phyloP scores from a whole-genome alignment of 2,888 invertebrate genomes.

The Xanthia togata region DNA sequence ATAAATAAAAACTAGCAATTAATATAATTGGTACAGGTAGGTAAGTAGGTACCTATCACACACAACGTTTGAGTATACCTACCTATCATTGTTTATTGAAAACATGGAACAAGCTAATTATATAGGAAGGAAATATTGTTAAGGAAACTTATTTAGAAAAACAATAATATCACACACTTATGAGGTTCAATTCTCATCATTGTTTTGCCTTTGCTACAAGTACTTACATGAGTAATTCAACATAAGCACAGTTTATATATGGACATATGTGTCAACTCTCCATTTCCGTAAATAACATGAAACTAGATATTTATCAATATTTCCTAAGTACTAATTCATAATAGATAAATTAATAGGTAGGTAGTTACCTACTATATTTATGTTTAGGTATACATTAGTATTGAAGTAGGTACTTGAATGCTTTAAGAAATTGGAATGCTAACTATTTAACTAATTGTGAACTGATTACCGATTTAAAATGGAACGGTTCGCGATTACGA shows the following conservation, averaged over 20 bases:
- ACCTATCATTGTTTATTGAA: not conserved
- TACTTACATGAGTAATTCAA: not conserved
- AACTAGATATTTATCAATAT: not conserved
- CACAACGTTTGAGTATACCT: not conserved
- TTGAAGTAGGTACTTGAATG: not conserved
- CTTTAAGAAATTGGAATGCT: not conserved
- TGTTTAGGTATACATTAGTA: not conserved
- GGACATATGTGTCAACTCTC: not conserved
- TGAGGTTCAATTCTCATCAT: not conserved
- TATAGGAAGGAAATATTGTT: not conserved
- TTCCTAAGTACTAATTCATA: not conserved
- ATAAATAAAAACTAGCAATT: slow-evolving; percentile 29
- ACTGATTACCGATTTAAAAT: not conserved
- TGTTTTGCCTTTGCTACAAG: not conserved
- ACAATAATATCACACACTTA: not conserved
- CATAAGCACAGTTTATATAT: too few relatives aligned
- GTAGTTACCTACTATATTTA: not conserved
- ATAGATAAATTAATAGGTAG: not conserved
- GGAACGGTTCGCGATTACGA: not conserved
- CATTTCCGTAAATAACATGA: not conserved
- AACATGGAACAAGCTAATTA: not conserved
- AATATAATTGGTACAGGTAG: slow-evolving; percentile 15
- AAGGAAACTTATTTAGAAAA: not conserved
- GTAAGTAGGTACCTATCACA: not conserved
- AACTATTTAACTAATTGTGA: not conserved